Percentiles rank a stretch among this genome's conserved stretches.
phyloP scores from a whole-genome alignment of 1,140 invertebrate species.

The Tyrophagus putrescentiae region DNA sequence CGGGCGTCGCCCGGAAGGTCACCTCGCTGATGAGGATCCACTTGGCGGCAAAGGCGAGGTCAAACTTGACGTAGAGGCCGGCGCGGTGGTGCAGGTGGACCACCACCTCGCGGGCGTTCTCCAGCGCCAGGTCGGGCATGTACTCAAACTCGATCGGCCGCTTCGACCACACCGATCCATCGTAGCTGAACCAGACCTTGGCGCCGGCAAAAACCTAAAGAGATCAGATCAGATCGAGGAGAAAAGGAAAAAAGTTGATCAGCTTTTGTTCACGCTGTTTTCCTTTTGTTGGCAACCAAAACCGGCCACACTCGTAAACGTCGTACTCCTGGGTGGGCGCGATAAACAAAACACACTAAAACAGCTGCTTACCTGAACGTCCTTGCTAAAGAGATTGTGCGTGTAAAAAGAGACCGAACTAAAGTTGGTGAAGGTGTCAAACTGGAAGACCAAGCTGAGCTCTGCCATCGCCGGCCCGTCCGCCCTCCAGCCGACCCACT shows the following conservation, averaged over 20 bases:
- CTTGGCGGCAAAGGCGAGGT: conserved; percentile 57
- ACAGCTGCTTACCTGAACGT: conserved; percentile 62
- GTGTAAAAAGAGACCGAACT: conserved; percentile 62
- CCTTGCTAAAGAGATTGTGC: conserved; percentile 51
- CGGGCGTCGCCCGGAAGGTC: conserved; percentile 28
- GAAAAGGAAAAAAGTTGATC: conserved; percentile 10
- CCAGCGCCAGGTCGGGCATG: conserved; percentile 63
- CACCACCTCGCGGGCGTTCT: conserved; percentile 60
- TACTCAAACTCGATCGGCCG: conserved; percentile 34
- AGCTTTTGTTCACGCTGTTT: conserved; percentile 44
- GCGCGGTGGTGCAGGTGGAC: conserved; percentile 67
- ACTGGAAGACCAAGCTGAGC: conserved; percentile 61
- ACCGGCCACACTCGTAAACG: too few relatives aligned
- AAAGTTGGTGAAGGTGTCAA: conserved; percentile 72
- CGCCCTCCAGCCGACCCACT: conserved; percentile 68
- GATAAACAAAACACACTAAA: too few relatives aligned
- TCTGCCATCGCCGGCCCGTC: not conserved
- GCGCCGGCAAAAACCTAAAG: conserved; percentile 9
- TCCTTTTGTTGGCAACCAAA: conserved; percentile 59
- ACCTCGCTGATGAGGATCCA: conserved; percentile 84
- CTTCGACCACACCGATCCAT: conserved; percentile 8
- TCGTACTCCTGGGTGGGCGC: too few relatives aligned
- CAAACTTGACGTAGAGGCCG: conserved; percentile 61
- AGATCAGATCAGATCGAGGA: not conserved
- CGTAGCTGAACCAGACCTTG: conserved; percentile 13